Conservation (phyloP, 2,797 vertebrate species). For the Sphaeramia orbicularis region DNA sequence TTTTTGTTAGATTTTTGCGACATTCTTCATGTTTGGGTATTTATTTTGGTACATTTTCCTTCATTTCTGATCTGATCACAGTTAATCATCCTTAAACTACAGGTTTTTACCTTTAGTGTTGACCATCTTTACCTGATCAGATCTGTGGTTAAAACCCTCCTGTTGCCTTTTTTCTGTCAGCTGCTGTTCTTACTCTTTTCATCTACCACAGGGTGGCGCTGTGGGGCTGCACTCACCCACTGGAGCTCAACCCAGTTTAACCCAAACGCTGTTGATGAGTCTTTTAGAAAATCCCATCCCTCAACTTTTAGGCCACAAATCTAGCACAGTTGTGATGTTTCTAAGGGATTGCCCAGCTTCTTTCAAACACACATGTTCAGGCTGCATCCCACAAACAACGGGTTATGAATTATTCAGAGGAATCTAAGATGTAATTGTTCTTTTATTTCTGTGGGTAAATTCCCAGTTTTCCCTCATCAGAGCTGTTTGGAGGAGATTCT, state of each 20-base stretch:
- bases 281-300: constrained; percentile 34
- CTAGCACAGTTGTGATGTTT: constrained; percentile 73
- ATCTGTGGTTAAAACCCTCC: too few relatives aligned
- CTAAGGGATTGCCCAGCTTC: constrained; percentile 51
- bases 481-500: constrained; percentile 58
- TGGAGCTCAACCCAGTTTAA: constrained; percentile 41
- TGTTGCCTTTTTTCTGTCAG: too few relatives aligned
- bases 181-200: not conserved
- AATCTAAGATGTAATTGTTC: constrained; percentile 67
- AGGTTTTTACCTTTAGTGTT: too few relatives aligned
- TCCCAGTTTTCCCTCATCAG: constrained; percentile 73
- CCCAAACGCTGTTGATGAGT: constrained; percentile 22
- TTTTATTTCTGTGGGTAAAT: constrained; percentile 73
- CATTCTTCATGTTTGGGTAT: too few relatives aligned
- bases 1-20: too few relatives aligned
- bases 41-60: too few relatives aligned
- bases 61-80: too few relatives aligned
- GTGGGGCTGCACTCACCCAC: constrained; percentile 38
- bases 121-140: too few relatives aligned
- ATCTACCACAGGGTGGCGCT: constrained; percentile 64
- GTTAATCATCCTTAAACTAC: too few relatives aligned
- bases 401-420: constrained; percentile 70
- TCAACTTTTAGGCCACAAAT: constrained; percentile 62
- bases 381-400: constrained; percentile 55
- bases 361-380: constrained; percentile 51